Percentiles rank a stretch among this genome's conserved stretches.
phyloP scores from a whole-genome alignment of 2,113 vertebrate species.

The Lota lota region DNA sequence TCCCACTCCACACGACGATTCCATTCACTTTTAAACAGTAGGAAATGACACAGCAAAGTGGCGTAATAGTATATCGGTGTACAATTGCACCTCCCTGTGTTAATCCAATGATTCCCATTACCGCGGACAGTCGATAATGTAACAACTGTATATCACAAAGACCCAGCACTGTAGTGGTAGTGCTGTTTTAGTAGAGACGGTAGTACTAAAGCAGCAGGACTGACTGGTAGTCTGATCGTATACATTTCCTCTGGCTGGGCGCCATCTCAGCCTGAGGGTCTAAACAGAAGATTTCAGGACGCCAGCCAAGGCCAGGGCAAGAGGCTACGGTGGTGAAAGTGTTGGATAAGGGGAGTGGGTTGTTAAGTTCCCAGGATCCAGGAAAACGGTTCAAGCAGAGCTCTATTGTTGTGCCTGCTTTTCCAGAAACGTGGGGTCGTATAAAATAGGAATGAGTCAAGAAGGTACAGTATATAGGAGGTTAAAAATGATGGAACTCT shows the following conservation, averaged over 20 bases:
- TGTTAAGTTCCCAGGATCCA: slow-evolving; percentile 26
- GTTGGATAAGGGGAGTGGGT: slow-evolving; percentile 10
- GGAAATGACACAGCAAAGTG: slow-evolving; percentile 30
- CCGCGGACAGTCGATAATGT: not conserved
- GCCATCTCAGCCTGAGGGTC: slow-evolving; percentile 21
- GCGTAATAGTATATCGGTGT: not conserved
- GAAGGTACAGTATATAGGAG: no score
- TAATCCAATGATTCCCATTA: not conserved
- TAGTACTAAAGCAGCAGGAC: not conserved
- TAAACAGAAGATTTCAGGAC: slow-evolving; percentile 14
- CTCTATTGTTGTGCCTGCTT: slow-evolving; percentile 28
- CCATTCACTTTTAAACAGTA: slow-evolving; percentile 32
- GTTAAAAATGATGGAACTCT: no score
- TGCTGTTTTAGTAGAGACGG: not conserved
- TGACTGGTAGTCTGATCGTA: not conserved
- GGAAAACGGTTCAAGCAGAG: slow-evolving; percentile 29
- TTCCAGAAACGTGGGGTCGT: no score
- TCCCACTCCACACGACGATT: slow-evolving; percentile 31
- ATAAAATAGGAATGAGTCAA: no score
- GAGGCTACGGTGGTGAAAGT: slow-evolving; percentile 6
- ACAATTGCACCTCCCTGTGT: not conserved
- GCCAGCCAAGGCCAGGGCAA: slow-evolving; percentile 33
- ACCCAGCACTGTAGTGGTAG: not conserved
- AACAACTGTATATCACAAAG: no score
- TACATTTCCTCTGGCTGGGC: slow-evolving; percentile 22